phyloP scores from a whole-genome alignment of 2,888 invertebrate species.

The Branchellion lobata region DNA sequence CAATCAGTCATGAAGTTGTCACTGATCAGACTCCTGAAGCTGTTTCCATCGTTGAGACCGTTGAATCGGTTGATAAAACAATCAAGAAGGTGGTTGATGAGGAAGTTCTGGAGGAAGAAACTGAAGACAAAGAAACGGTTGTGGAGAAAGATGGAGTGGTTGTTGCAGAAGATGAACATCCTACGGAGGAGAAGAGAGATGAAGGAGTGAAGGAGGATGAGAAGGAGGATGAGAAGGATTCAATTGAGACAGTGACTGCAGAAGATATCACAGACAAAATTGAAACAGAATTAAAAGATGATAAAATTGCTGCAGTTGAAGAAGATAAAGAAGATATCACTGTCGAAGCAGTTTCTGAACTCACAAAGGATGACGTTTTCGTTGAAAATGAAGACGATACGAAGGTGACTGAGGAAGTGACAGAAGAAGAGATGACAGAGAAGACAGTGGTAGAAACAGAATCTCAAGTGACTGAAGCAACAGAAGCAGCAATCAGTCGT shows the following conservation, averaged over 20 bases:
- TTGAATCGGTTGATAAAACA: not conserved
- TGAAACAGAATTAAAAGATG: too few species aligned
- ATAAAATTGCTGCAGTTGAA: not conserved
- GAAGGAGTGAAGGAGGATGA: too few species aligned
- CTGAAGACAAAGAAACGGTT: not conserved
- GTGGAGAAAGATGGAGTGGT: not conserved
- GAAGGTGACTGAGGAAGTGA: not conserved
- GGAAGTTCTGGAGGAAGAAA: too few species aligned
- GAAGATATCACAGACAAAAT: too few species aligned
- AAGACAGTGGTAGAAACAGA: not conserved
- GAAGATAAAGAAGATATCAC: not conserved
- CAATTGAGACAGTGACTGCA: too few species aligned
- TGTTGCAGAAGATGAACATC: not conserved
- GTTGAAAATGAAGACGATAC: not conserved
- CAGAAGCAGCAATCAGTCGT: not conserved
- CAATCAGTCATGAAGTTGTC: not conserved
- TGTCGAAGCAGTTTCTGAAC: not conserved
- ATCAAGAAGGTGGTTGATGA: too few species aligned
- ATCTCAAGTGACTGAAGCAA: not conserved
- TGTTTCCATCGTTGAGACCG: too few species aligned
- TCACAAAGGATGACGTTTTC: not conserved
- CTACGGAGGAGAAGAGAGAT: too few species aligned
- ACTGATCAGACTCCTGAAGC: too few species aligned
- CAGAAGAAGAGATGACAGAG: constrained; percentile 6
- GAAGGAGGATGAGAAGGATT: too few species aligned